phyloP scores from a whole-genome alignment of 2,888 invertebrate species.

The Ptychoptera albimana region DNA sequence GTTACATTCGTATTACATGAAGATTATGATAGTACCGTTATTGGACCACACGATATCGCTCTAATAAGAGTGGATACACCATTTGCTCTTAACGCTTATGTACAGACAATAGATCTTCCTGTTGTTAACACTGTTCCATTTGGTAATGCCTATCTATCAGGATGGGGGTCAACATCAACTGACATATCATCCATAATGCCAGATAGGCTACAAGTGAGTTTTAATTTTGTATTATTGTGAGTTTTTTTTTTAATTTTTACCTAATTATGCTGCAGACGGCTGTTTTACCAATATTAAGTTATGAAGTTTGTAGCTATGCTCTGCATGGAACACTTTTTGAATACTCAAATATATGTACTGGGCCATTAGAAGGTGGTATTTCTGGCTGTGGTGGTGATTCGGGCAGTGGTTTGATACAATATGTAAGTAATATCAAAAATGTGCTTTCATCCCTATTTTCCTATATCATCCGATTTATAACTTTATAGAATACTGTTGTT shows the following conservation, averaged over 20 bases:
- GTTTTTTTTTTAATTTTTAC: not conserved
- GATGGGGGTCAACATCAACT: constrained; percentile 2
- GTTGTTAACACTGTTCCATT: not conserved
- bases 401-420: constrained; percentile 1
- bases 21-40: not conserved
- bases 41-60: constrained; percentile 2
- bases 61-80: not conserved
- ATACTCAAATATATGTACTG: constrained; percentile 1
- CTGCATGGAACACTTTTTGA: not conserved
- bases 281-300: not conserved
- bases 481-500: not conserved
- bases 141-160: not conserved
- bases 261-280: not conserved
- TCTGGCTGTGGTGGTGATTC: not conserved
- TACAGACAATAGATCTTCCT: constrained; percentile 1
- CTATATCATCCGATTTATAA: not conserved
- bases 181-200: constrained; percentile 1
- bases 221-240: not conserved
- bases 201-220: not conserved
- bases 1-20: not conserved
- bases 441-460: no score
- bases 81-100: not conserved
- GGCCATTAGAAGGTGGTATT: constrained; percentile 1
- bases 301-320: not conserved
- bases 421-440: not conserved